A percentile compares a stretch with the other conserved stretches of the same genome.
Conservation (phyloP, 2,797 vertebrate genomes). For the Galagoides demidoff region DNA sequence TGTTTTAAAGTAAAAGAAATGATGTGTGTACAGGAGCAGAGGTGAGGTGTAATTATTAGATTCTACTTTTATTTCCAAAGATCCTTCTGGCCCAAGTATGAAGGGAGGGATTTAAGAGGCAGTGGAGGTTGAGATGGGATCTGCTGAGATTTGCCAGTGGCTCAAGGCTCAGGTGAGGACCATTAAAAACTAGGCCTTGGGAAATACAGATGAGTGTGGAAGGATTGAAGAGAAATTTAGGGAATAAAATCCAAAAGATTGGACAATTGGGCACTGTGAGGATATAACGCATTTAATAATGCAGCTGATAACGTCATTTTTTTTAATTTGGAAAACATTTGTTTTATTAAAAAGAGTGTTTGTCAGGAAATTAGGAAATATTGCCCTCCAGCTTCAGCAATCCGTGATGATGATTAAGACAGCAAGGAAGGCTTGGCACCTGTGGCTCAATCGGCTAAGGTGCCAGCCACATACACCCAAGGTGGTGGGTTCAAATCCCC, state of each 20-base stretch:
- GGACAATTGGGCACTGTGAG: no score
- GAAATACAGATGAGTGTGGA: neutral
- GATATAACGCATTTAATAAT: neutral
- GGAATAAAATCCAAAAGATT: neutral
- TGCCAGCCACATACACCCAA: no score
- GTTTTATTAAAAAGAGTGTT: neutral
- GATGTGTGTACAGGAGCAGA: neutral
- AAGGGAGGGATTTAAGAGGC: neutral
- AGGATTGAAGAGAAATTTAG: neutral
- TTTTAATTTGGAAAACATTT: neutral
- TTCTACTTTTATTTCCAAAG: neutral
- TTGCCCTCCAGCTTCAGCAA: no score
- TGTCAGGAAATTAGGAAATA: neutral
- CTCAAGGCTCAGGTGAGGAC: neutral
- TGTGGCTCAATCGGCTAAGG: no score
- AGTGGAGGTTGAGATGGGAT: accelerated
- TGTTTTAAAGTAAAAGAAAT: no score
- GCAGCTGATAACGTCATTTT: neutral
- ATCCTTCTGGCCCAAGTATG: no score
- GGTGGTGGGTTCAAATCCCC: no score
- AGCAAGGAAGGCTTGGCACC: no score
- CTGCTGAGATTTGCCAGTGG: accelerated
- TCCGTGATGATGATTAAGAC: neutral
- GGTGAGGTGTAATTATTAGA: neutral
- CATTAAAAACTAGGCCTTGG: neutral